Evolutionary conservation across 2,888 invertebrate genomes (phyloP), one percentile per base, ranked within the genome.

Genomic region (Bugulina stolonifera): DNA sequence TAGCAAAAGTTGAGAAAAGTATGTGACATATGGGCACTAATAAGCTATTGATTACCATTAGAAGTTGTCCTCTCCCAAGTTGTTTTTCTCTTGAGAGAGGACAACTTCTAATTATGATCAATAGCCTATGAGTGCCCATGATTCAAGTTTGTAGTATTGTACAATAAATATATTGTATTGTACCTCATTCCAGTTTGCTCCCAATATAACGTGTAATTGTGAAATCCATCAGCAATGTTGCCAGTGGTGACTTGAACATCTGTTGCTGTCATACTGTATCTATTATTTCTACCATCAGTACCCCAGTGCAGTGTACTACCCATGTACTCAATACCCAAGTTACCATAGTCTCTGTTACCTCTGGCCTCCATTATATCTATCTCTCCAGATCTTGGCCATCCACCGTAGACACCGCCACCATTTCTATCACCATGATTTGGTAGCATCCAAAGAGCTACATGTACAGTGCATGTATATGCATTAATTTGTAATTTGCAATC

Each of bases 351-450:
- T 34, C 72, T 34, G 72, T 76, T 76, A 27, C 75, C 75, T 75
- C 69, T 18, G 32, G 88, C 85, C 75, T 88, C 88, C 0, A 90
- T 90, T n/a, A 93, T 84, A 55, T 90, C 88, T 43, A 93, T 87
- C 78, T 90, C 86, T 0, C 91, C 90, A 0, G 90, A 90, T 3
- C 87, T 80, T 0, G 90, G 90, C 90, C 90, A 90, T 0, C 85
- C 81, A 0, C 90, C 89, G 79, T 90, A 90, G 0, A 14, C n/a
- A 5, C 57, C 57, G 5, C 23, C 57, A 43, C 43, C 18, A 71
- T 88, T 86, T 10, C 86, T 83, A 18, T 86, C 82, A 35, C 86
- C 86, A 69, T 88, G 86, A 5, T 86, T 83, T 0, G 91, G 90
- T 77, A 90, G 89, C 76, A 90, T 78, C 90, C 90, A 90, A 76